Conservation (phyloP, 2,113 vertebrate genomes). For the Phyllopteryx taeniolatus region DNA sequence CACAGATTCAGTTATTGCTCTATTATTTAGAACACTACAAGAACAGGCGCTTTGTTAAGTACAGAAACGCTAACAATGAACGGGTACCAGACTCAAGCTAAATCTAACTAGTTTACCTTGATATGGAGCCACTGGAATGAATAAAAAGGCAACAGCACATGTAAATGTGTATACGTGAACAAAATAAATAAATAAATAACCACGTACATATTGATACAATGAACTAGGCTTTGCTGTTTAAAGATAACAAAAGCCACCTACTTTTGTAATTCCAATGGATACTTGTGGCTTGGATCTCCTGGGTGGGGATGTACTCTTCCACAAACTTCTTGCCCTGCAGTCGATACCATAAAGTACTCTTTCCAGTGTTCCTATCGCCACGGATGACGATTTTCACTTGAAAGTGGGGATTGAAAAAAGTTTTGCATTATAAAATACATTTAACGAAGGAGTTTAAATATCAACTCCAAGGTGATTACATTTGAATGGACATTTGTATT, state of each 20-base stretch:
- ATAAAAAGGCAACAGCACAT: constrained; percentile 36
- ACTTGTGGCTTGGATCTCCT: constrained; percentile 98
- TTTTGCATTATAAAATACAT: not conserved
- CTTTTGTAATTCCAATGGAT: constrained; percentile 99
- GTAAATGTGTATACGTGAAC: constrained; percentile 31
- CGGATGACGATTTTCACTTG: constrained; percentile 99
- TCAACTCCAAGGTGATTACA: not conserved
- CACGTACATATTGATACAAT: not conserved
- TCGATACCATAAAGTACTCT: constrained; percentile 95
- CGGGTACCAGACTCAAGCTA: constrained; percentile 8
- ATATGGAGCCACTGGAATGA: constrained; percentile 68
- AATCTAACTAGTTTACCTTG: constrained; percentile 61
- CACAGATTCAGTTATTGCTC: not conserved
- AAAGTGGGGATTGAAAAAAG: not conserved
- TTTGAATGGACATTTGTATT: not conserved
- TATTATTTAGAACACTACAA: constrained; percentile 2
- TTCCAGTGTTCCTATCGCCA: constrained; percentile 96
- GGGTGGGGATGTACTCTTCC: constrained; percentile 97
- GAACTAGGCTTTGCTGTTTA: not conserved
- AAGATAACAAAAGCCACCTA: constrained; percentile 63
- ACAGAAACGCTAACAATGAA: constrained; percentile 1
- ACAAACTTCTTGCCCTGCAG: constrained; percentile 93
- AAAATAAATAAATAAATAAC: constrained; percentile 1
- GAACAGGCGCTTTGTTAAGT: not conserved
- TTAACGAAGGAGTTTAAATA: not conserved